Base-by-base conservation (phyloP, 1,140 invertebrate species). In the Tachypleus tridentatus region DNA sequence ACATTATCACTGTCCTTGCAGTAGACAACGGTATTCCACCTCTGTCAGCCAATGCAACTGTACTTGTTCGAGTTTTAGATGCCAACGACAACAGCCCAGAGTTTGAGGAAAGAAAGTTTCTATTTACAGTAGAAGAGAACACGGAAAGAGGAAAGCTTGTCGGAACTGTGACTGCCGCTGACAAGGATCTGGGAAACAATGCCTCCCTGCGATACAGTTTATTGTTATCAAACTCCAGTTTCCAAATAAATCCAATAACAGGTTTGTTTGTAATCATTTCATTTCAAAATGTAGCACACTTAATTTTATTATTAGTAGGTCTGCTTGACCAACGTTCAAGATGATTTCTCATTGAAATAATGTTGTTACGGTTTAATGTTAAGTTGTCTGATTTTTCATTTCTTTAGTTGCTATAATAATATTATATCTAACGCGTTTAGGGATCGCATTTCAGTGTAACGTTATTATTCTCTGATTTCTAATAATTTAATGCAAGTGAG, bases 51-150 rank as follows among this genome's bases (percentile, higher is more conserved):
- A 86, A 84, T 29, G 85, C 91, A 3, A 85, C 84, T 59, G 84
- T 97, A 5, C 76, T 83, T 48, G 82, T 98, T 10, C 83, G 81
- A 54, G 86, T 98, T 49, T 77, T 88, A 10, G 95, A 98, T 78
- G 88, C 89, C 63, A 98, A 98, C 77, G 94, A 98, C 78, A 96
- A 96, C 79, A 87, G 88, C 75, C 91, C 91, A 3, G 77, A 80
- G 29, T 97, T 95, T 76, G 77, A 81, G 8, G 82, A 82, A 64
- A 78, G 85, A 3, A 79, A 81, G 9, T 97, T 93, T 77, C 82
- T 85, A 51, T 96, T 96, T 73, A 78, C 81, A 57, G 82, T 97
- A 4, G 84, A 88, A 71, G 96, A 98, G 77, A 97, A 98, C 79
- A 78, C 86, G 62, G 82, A 85, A 3, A 80, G 86, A 29, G 93